phyloP scores from a whole-genome alignment of 2,797 vertebrate species.

The Mormyrops attenuatus region DNA sequence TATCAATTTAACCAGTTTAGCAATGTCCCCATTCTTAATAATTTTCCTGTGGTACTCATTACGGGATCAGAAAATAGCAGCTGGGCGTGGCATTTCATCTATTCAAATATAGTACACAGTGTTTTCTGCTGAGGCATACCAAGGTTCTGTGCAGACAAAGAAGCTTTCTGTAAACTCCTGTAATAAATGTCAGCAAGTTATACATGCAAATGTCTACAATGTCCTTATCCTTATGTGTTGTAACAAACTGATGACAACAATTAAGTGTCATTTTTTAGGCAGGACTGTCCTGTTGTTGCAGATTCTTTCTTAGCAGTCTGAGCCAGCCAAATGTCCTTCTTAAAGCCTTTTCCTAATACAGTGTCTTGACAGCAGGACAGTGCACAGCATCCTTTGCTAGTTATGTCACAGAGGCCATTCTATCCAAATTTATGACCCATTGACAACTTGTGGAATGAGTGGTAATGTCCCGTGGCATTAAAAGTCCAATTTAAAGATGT shows the following conservation, averaged over 20 bases:
- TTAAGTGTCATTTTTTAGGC: background rate
- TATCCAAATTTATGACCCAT: background rate
- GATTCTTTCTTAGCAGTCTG: background rate
- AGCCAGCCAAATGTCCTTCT: background rate
- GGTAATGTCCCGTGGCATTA: background rate
- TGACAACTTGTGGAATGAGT: background rate
- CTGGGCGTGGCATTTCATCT: background rate
- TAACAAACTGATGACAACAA: background rate
- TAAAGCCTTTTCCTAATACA: background rate
- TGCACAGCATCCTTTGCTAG: background rate
- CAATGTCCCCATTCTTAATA: background rate
- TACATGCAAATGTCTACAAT: too few species aligned
- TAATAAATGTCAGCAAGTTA: background rate
- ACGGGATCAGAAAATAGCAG: background rate
- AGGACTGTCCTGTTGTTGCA: background rate
- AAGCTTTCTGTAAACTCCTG: background rate
- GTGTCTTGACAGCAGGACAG: background rate
- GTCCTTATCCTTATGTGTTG: background rate
- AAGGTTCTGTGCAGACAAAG: background rate
- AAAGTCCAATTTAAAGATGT: background rate
- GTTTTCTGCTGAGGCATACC: background rate
- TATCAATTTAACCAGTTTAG: background rate
- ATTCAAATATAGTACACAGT: background rate
- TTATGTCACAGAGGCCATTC: background rate
- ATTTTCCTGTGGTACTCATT: background rate